phyloP scores from a whole-genome alignment of 2,113 vertebrate genomes.

The Sakesphorus luctuosus region DNA sequence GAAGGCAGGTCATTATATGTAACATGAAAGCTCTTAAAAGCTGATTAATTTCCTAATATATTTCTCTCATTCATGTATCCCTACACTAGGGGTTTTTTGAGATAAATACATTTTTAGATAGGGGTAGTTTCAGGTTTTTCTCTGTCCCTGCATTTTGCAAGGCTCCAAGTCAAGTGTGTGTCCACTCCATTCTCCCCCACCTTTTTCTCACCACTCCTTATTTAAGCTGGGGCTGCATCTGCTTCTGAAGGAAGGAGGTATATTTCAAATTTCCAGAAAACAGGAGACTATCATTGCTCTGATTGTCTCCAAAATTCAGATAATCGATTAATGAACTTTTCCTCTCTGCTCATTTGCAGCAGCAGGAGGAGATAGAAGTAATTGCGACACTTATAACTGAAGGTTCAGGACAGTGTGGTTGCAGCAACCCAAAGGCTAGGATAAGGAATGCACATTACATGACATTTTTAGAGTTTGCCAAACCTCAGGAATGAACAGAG shows the following conservation, averaged over 20 bases:
- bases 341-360: slow-evolving; percentile 22
- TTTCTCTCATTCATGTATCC: background rate
- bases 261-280: slow-evolving; percentile 45
- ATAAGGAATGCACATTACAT: background rate
- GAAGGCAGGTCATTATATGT: background rate
- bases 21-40: background rate
- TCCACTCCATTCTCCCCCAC: background rate
- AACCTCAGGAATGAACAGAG: background rate
- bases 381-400: background rate
- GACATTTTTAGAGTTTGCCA: background rate
- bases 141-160: background rate
- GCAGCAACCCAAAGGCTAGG: background rate
- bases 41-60: background rate
- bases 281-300: slow-evolving; percentile 14
- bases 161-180: background rate
- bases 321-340: slow-evolving; percentile 46
- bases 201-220: background rate
- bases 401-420: background rate
- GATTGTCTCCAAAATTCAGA: slow-evolving; percentile 34
- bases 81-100: background rate
- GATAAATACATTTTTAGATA: background rate
- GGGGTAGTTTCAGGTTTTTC: background rate
- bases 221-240: background rate
- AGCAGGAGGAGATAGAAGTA: slow-evolving; percentile 35
- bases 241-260: slow-evolving; percentile 25